phyloP scores from a whole-genome alignment of 2,113 vertebrate species.

The Atractosteus spatula region DNA sequence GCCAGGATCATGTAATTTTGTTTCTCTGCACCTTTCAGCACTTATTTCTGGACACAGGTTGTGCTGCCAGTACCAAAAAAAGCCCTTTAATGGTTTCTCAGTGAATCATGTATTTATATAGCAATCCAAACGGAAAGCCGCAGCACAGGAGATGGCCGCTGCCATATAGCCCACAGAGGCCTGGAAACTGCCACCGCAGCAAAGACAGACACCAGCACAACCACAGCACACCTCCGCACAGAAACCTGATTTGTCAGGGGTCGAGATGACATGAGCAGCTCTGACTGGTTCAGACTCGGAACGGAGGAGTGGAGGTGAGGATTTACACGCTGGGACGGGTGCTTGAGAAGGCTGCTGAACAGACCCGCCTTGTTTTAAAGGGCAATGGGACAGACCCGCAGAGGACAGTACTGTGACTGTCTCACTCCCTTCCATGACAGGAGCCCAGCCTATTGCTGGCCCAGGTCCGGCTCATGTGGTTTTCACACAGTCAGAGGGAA shows the following conservation, averaged over 20 bases:
- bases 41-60: slow-evolving; percentile 23
- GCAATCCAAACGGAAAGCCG: not conserved
- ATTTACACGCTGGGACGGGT: not conserved
- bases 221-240: not conserved
- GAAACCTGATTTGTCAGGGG: not conserved
- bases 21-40: slow-evolving; percentile 13
- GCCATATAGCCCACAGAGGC: not conserved
- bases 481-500: not conserved
- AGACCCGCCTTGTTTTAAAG: slow-evolving; percentile 1
- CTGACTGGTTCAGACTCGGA: not conserved
- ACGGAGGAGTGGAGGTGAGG: not conserved
- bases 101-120: slow-evolving; percentile 11
- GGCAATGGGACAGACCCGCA: not conserved
- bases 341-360: not conserved
- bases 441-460: too few species aligned
- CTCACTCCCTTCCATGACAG: too few species aligned
- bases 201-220: not conserved
- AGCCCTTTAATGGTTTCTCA: slow-evolving; percentile 17
- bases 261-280: not conserved
- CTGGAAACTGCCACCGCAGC: not conserved
- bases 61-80: slow-evolving; percentile 26
- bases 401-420: too few species aligned
- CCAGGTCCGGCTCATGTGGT: not conserved
- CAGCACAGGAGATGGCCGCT: not conserved
- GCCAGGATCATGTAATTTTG: slow-evolving; percentile 18